Base-by-base conservation (phyloP, 1,140 invertebrate genomes). In the Hestina assimilis region DNA sequence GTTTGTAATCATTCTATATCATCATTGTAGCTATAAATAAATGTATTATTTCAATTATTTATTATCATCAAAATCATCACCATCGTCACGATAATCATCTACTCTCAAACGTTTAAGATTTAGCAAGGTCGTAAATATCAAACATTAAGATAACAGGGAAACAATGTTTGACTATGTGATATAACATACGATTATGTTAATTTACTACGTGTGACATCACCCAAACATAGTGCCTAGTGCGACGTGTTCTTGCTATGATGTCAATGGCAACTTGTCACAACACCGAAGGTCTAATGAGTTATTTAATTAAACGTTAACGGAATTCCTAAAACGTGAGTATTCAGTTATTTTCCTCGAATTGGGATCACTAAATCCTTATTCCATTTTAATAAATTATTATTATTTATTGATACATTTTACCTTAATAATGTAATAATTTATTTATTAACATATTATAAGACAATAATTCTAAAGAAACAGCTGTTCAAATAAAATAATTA, bases 161-260 rank as follows among this genome's bases (percentile, higher is more conserved):
- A 50, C 28, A 42, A 42, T 63, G 52, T 66, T 65, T 74, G 50
- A 66, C 46, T 64, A 72, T 61, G 61, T 63, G 69, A 59, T 63
- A 63, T 63, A 66, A 66, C 50, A 66, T 59, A 66, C 52, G 67
- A 70, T 70, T 74, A 74, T 69, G 75, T 68, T 81, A 75, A 84
- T 79, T 75, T 81, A 84, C 70, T 77, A 72, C 64, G 28, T 40
- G 57, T 83, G 79, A 80, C 75, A 77, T 79, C 79, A 82, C 47
- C 50, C 29, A 38, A 58, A 48, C 40, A 43, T 24, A 2, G 28
- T 31, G 4, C 12, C n/a, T n/a, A n/a, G 31, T 12, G 40, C 19
- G 20, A 12, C 24, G 45, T 29, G n/a, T 3, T 9, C 26, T 24
- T 5, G 14, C 38, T n/a, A 47, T 65, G 42, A 59, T 46, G 29